phyloP scores from a whole-genome alignment of 2,113 vertebrate genomes.

The Excalfactoria chinensis region DNA sequence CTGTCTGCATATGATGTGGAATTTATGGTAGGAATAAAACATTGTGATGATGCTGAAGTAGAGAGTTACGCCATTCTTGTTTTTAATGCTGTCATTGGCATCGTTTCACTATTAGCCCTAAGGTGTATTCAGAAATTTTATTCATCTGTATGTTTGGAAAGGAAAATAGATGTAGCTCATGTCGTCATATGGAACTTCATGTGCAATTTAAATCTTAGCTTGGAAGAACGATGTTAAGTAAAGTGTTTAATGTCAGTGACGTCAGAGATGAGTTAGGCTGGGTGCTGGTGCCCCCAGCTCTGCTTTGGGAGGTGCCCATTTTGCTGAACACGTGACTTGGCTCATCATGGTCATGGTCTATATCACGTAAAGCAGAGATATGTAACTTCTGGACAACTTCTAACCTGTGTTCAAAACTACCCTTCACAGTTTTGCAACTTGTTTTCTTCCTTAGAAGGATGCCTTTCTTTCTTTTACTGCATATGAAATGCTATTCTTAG shows the following conservation, averaged over 20 bases:
- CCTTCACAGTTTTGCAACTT: neutral
- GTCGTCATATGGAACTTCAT: fast-evolving
- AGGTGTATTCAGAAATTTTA: neutral
- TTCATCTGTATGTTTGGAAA: neutral
- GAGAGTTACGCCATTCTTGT: neutral
- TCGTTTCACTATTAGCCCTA: neutral
- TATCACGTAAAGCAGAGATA: neutral
- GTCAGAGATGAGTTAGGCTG: neutral
- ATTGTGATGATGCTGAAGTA: neutral
- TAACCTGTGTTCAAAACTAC: neutral
- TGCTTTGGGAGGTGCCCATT: neutral
- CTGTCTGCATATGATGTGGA: neutral
- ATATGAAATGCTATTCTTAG: neutral
- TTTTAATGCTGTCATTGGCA: neutral
- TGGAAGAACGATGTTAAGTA: neutral
- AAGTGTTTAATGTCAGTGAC: neutral
- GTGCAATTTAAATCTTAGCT: neutral
- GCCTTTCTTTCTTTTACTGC: neutral
- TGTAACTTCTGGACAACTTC: neutral
- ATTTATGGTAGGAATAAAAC: neutral
- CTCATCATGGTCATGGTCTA: neutral
- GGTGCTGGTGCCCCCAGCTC: neutral
- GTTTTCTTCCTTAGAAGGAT: neutral
- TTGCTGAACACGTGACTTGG: neutral
- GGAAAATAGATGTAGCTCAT: neutral